Conservation (phyloP, 2,888 invertebrate species). For the Artemia sp. region DNA sequence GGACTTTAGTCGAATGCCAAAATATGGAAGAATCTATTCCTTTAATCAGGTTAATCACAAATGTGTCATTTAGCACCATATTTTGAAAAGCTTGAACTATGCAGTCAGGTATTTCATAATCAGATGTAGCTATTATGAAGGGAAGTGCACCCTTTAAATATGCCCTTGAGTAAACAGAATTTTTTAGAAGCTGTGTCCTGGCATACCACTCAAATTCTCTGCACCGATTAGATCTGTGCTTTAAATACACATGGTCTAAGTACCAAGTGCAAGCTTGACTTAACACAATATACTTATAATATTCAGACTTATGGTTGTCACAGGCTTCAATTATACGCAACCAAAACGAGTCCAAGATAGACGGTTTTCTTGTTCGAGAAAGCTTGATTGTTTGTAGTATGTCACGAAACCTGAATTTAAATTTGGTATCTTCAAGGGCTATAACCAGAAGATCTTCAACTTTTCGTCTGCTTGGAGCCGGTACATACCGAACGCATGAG, state of each 20-base stretch:
- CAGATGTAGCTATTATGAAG: neutral
- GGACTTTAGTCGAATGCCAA: neutral
- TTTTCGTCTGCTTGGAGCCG: neutral
- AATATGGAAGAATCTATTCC: constrained; percentile 1
- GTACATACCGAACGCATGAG: neutral
- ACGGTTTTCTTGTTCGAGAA: neutral
- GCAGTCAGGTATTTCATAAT: neutral
- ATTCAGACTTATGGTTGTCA: neutral
- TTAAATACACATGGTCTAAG: neutral
- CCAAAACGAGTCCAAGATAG: constrained; percentile 2
- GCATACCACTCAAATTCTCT: neutral
- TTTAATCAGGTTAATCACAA: neutral
- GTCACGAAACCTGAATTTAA: constrained; percentile 7
- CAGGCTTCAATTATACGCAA: neutral
- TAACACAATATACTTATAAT: neutral
- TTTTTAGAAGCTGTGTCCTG: neutral
- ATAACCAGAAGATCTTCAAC: neutral
- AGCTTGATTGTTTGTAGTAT: neutral
- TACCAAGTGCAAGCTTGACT: neutral
- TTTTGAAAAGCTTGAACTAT: neutral
- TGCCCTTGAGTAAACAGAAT: neutral
- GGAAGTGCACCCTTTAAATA: neutral
- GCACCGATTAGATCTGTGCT: neutral
- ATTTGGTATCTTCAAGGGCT: neutral
- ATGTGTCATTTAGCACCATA: neutral